Conservation (phyloP, 2,888 invertebrate genomes). For the Acleris laterana region DNA sequence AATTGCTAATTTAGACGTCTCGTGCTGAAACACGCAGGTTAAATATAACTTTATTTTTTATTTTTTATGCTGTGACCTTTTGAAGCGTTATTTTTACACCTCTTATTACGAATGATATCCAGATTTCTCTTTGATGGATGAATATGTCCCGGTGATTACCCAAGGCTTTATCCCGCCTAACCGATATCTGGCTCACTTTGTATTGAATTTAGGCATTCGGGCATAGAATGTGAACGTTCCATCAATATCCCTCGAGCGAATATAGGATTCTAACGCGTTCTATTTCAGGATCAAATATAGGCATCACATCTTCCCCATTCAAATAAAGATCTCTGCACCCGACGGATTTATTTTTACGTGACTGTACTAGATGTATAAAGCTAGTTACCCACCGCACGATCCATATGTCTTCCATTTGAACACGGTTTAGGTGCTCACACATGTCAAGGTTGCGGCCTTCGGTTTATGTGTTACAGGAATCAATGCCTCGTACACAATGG, state of each 20-base stretch:
- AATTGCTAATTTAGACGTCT: too few relatives aligned
- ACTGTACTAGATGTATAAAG: constrained; percentile 12
- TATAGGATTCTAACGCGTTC: not conserved
- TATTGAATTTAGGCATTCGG: too few relatives aligned
- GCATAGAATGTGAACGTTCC: not conserved
- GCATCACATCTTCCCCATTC: not conserved
- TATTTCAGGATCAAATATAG: not conserved
- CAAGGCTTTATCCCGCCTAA: too few relatives aligned
- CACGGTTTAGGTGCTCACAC: constrained; percentile 51
- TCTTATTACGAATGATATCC: too few relatives aligned
- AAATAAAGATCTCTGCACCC: not conserved
- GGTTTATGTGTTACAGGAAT: constrained; percentile 58
- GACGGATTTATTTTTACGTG: not conserved
- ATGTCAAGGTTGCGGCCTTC: constrained; percentile 67
- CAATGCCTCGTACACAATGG: constrained; percentile 47
- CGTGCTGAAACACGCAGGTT: too few relatives aligned
- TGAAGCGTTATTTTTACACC: too few relatives aligned
- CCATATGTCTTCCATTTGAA: constrained; percentile 49
- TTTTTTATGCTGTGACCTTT: too few relatives aligned
- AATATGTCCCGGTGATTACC: too few relatives aligned
- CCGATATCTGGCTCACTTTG: too few relatives aligned
- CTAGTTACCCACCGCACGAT: constrained; percentile 10
- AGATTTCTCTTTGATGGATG: too few relatives aligned
- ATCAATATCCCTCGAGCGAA: not conserved
- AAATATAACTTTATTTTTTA: too few relatives aligned